Conservation (phyloP, 2,888 invertebrate species). For the Spicauda simplicius region DNA sequence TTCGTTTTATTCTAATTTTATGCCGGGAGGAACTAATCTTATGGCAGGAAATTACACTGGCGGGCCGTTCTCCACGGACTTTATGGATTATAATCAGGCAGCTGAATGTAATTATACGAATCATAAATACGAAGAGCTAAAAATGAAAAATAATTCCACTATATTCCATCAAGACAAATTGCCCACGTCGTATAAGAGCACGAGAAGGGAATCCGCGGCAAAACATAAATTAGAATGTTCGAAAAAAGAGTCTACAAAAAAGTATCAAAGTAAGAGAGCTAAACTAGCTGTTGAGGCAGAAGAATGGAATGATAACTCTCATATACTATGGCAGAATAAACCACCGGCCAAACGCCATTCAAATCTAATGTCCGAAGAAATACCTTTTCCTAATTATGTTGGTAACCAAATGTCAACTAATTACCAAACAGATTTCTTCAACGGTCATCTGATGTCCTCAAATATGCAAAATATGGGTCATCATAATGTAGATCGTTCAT, state of each 20-base stretch:
- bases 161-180: conserved; percentile 68
- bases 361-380: conserved; percentile 69
- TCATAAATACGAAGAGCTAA: conserved; percentile 76
- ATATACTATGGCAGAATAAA: conserved; percentile 75
- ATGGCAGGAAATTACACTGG: conserved; percentile 73
- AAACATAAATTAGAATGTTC: conserved; percentile 79
- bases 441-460: conserved; percentile 71
- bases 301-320: conserved; percentile 72
- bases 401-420: conserved; percentile 74
- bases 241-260: conserved; percentile 76
- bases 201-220: conserved; percentile 69
- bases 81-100: conserved; percentile 75
- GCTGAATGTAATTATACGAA: conserved; percentile 74
- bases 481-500: conserved; percentile 66
- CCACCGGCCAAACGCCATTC: conserved; percentile 63
- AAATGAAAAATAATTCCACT: conserved; percentile 69
- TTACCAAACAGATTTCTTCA: conserved; percentile 75
- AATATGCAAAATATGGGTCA: conserved; percentile 69
- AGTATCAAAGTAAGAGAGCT: conserved; percentile 72
- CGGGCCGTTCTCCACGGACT: conserved; percentile 72
- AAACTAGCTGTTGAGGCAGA: conserved; percentile 69
- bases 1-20: conserved; percentile 78
- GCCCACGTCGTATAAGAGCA: conserved; percentile 63
- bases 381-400: conserved; percentile 73
- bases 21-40: conserved; percentile 71